These are phyloP conservation scores for Drosophila hawaiiensis DNA, from an alignment of 2,888 invertebrate genomes.

Conservation along the genomic window DNA sequence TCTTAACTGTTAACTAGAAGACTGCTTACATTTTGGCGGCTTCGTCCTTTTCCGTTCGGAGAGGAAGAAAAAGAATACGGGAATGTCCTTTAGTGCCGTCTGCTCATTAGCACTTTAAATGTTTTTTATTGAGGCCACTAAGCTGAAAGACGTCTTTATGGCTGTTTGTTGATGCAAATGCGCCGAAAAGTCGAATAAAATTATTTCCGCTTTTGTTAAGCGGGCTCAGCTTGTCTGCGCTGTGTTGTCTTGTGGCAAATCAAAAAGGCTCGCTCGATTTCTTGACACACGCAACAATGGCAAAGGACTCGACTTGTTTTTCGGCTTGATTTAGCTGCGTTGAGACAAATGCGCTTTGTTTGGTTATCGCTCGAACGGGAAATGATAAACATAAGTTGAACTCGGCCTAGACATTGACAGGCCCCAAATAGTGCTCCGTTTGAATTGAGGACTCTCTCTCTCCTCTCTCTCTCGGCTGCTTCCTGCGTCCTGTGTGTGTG, in stretches of 20 bases:
- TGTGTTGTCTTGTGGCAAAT: conserved; percentile 45
- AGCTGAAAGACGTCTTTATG: conserved; percentile 64
- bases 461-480: background rate
- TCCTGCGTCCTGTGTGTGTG: conserved; percentile 53
- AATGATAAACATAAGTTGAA: conserved; percentile 61
- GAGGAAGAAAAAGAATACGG: background rate
- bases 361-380: conserved; percentile 51
- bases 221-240: conserved; percentile 28
- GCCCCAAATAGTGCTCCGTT: conserved; percentile 19
- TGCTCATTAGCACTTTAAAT: conserved; percentile 63
- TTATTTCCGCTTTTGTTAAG: conserved; percentile 75
- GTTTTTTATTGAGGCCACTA: conserved; percentile 55
- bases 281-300: conserved; percentile 56
- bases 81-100: conserved; percentile 32
- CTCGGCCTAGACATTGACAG: conserved; percentile 54
- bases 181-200: conserved; percentile 64
- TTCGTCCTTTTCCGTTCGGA: background rate
- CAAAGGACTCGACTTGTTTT: conserved; percentile 42
- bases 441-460: conserved; percentile 14
- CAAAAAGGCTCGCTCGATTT: conserved; percentile 55
- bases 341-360: conserved; percentile 73
- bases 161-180: conserved; percentile 73
- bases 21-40: background rate
- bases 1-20: background rate
- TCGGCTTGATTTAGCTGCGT: conserved; percentile 65